Base-by-base conservation (phyloP, 2,797 vertebrate species). In the Lacerta viridis region DNA sequence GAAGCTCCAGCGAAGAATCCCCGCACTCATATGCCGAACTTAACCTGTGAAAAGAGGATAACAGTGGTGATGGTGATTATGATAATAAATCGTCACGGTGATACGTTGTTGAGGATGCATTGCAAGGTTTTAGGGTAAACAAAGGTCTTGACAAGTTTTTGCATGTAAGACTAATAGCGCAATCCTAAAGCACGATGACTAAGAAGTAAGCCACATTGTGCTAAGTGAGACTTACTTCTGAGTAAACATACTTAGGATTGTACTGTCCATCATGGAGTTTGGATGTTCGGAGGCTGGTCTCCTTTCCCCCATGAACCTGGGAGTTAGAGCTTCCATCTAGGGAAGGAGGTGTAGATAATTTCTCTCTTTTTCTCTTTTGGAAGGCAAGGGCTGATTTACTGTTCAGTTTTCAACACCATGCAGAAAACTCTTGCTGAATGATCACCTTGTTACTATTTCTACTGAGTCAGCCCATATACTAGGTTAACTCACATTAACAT, bases 371-470 rank as follows among this genome's bases (percentile, higher is more conserved):
- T 80, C 29, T 29, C 33, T 55, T 43, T 43, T 5, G 0, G 1
- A 15, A 87, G n/a, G 9, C 3, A 13, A 76, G 3, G 81, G 10
- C 61, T 88, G 59, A 64, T 88, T 80, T 90, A 5, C 85, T 55
- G 50, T 75, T 80, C 84, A 75, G 61, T 85, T 83, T 86, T 59
- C 78, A 71, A 61, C 1, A 18, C 76, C 61, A 50, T 1, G 46
- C 36, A 88, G 43, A 89, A 83, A 93, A 46, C 8, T 11, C 17
- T 23, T 80, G 75, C 41, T 83, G 4, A 76, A 18, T 43, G 80
- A 33, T 88, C 84, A 43, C 90, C 9, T 91, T 87, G 81, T 11
- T 88, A 39, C 4, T 3, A 25, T 27, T 89, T 88, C 91, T 83
- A 84, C 41, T 84, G 64, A 94, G 29, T 88, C 74, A 87, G 33